phyloP scores from a whole-genome alignment of 2,888 invertebrate genomes.

The Eurytoma californica region DNA sequence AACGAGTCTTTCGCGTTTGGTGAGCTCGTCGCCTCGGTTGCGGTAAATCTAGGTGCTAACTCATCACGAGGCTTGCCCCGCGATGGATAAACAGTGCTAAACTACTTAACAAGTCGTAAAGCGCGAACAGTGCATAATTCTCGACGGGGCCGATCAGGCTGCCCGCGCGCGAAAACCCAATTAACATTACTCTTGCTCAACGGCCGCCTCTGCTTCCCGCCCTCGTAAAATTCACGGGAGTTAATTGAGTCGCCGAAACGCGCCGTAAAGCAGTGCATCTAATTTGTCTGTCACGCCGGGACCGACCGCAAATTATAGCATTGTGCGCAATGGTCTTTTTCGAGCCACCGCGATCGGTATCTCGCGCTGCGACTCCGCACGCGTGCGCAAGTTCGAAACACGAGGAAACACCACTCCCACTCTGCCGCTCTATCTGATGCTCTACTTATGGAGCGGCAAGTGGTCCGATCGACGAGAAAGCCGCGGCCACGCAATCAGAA shows the following conservation, averaged over 20 bases:
- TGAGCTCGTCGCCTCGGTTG: too few species aligned
- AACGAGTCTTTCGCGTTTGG: too few species aligned
- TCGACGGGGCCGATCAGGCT: conserved; percentile 25
- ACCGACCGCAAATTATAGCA: conserved; percentile 48
- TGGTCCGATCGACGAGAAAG: background rate
- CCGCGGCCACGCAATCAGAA: conserved; percentile 2
- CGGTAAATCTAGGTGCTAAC: conserved; percentile 45
- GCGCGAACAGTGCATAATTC: conserved; percentile 46
- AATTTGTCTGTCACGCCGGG: conserved; percentile 53
- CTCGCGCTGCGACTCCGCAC: background rate
- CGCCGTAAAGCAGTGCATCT: conserved; percentile 57
- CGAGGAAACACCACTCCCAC: too few species aligned
- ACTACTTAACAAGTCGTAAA: conserved; percentile 68
- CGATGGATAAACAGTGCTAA: conserved; percentile 61
- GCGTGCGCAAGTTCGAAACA: background rate
- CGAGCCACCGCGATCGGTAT: background rate
- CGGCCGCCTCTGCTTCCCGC: conserved; percentile 31
- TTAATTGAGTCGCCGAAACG: conserved; percentile 60
- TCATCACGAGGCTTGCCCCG: conserved; percentile 15
- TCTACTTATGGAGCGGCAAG: too few species aligned
- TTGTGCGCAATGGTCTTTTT: background rate
- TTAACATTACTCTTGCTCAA: conserved; percentile 56
- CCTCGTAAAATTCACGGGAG: conserved; percentile 60
- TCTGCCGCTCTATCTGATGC: too few species aligned
- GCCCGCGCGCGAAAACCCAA: conserved; percentile 51